These are phyloP conservation scores for Ectropis grisescens DNA, from an alignment of 1,140 invertebrate species.

Conservation along the genomic window DNA sequence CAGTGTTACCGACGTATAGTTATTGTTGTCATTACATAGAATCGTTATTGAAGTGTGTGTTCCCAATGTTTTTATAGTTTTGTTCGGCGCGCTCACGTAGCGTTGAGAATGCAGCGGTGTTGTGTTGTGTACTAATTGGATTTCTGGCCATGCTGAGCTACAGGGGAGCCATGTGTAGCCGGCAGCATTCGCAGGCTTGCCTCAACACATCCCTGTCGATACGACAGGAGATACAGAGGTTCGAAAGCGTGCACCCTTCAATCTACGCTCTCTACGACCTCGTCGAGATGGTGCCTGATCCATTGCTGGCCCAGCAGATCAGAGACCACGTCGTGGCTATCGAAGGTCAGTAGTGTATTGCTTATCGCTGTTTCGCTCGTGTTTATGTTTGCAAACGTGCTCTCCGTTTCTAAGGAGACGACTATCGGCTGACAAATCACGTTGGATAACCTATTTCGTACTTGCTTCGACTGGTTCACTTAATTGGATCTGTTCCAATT, in stretches of 20 bases:
- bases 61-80: conserved; percentile 28
- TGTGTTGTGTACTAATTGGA: conserved; percentile 53
- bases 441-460: conserved; percentile 24
- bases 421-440: conserved; percentile 24
- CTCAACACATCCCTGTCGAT: conserved; percentile 91
- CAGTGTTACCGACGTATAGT: conserved; percentile 33
- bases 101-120: conserved; percentile 63
- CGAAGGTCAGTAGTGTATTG: conserved; percentile 82
- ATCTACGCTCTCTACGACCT: conserved; percentile 99
- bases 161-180: conserved; percentile 54
- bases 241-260: conserved; percentile 98
- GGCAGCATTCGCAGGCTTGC: conserved; percentile 74
- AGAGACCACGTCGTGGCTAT: conserved; percentile 98
- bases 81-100: too few relatives aligned
- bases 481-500: too few relatives aligned
- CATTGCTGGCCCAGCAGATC: conserved; percentile 93
- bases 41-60: conserved; percentile 21
- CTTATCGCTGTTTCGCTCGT: conserved; percentile 8
- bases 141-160: conserved; percentile 62
- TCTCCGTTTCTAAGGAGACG: conserved; percentile 29
- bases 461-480: too few relatives aligned
- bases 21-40: conserved; percentile 15
- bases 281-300: conserved; percentile 91
- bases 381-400: conserved; percentile 23
- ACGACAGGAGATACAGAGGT: conserved; percentile 96